A percentile compares a stretch with the other conserved stretches of the same genome.
These are phyloP conservation scores for Benthochromis sp. DNA, from an alignment of 2,113 vertebrate genomes.

Conservation along the genomic window DNA sequence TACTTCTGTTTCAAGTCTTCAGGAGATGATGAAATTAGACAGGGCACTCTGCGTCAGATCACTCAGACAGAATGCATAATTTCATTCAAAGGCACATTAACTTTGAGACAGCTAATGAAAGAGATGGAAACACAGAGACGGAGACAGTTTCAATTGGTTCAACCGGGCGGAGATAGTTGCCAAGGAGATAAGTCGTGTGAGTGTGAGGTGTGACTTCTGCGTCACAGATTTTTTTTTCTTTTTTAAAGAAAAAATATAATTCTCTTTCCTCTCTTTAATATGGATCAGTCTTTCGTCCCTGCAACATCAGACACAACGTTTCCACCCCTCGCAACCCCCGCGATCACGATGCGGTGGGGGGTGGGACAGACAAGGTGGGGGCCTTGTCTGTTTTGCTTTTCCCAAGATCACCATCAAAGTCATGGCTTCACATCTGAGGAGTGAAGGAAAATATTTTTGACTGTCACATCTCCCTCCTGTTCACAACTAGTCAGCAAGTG, in stretches of 20 bases:
- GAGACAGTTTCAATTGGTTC: constrained; percentile 17
- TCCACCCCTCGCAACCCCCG: not conserved
- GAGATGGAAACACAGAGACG: not conserved
- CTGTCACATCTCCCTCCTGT: constrained; percentile 16
- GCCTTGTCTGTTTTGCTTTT: not conserved
- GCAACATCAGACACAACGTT: constrained; percentile 8
- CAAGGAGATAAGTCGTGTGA: constrained; percentile 56
- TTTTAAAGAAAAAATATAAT: not conserved
- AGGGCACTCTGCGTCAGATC: not conserved
- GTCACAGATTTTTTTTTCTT: not conserved
- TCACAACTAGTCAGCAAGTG: constrained; percentile 39
- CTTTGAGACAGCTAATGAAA: constrained; percentile 45
- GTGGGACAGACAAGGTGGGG: not conserved
- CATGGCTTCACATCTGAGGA: not conserved
- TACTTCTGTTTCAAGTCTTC: constrained; percentile 10
- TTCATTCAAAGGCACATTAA: constrained; percentile 50
- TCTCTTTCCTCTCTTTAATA: constrained; percentile 1
- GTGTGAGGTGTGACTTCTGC: constrained; percentile 51
- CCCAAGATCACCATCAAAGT: constrained; percentile 44
- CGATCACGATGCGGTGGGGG: not conserved
- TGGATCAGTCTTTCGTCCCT: not conserved
- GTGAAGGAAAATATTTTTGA: constrained; percentile 10
- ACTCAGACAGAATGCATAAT: constrained; percentile 17
- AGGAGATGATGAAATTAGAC: constrained; percentile 9
- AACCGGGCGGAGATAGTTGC: constrained; percentile 48